Base-by-base conservation (phyloP, 2,797 vertebrate species). In the Pempheris klunzingeri region DNA sequence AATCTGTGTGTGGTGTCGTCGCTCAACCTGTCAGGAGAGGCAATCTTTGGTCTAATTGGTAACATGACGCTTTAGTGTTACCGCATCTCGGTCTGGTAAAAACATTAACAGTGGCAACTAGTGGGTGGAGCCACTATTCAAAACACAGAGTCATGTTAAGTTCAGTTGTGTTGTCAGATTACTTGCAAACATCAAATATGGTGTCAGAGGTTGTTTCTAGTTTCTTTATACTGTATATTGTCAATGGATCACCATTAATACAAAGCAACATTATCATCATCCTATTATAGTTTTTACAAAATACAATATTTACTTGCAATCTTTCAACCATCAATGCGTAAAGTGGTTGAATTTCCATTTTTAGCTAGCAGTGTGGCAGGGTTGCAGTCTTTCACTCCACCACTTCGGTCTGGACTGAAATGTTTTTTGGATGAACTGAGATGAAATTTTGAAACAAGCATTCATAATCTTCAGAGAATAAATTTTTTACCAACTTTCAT, bases 1-100 rank as follows among this genome's bases (percentile, higher is more conserved):
- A 4, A 88, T 90, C 79, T 90, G 89, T 77, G 74, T 84, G 87
- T 82, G 82, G 83, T 81, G 89, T 89, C 86, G 70, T 86, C 75
- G 20, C 81, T 75, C 69, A 82, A 86, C 39, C 80, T 87, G 80
- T 90, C 84, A 83, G 86, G 78, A 60, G 62, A 65, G 61, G 53
- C 59, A 44, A 67, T 70, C 63, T 5, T 77, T 30, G 71, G 79
- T 79, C 88, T 94, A 93, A 95, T 94, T 94, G 93, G 93, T 91
- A 91, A 94, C 72, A 26, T 46, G 89, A 93, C 73, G 84, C 91
- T 81, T 80, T 57, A 34, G 77, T 84, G 89, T 92, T 87, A 76
- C 87, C 22, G 69, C 78, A 60, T 77, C 76, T 61, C 54, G 43
- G 80, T 86, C 93, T 94, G 94, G 76, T 91, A 82, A 94, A 94